Evolutionary conservation across 2,797 vertebrate species (phyloP), one percentile per base, ranked within the genome.

Genomic region (Staurois parvus): DNA sequence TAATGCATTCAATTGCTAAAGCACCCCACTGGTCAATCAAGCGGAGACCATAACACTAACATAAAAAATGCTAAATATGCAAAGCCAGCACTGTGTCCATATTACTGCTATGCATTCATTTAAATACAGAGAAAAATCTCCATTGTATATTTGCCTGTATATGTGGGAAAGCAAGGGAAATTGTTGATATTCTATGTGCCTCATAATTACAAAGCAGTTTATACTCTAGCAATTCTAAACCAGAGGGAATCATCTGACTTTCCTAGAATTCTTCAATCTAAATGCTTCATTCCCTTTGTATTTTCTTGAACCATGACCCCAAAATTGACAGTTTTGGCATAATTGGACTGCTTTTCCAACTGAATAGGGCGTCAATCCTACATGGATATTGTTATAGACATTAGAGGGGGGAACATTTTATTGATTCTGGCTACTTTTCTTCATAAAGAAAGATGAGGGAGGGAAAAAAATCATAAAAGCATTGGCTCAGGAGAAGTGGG

Each of bases 371-470:
- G 15, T 48, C 37, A 48, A 26, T 74, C 12, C 37, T 78, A 62
- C 40, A 64, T 59, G 40, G 48, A 73, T 83, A 83, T 83, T 77
- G 79, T 83, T 86, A 78, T 69, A 82, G 79, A 52, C 30, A 52
- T 66, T 19, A 11, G 73, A 66, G 56, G 42, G 45, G 70, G 28
- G 62, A 52, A 24, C 67, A 62, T 37, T 79, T 24, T 72, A 83
- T 87, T 62, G 75, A 87, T 87, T 87, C 76, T 76, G 42, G 17
- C 28, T 74, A 45, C 42, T 83, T 79, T 85, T 69, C 70, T 75
- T 75, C 34, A 52, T 2, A 64, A 79, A 83, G 82, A 78, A 34
- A 29, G 26, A 68, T 10, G 59, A 64, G 62, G 40, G 3, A 70
- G 2, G 15, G 7, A 56, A 68, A 78, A 73, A 52, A 72, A 66